Evolutionary conservation across 2,888 invertebrate genomes (phyloP).

Genomic region (Apotomis capreana): DNA sequence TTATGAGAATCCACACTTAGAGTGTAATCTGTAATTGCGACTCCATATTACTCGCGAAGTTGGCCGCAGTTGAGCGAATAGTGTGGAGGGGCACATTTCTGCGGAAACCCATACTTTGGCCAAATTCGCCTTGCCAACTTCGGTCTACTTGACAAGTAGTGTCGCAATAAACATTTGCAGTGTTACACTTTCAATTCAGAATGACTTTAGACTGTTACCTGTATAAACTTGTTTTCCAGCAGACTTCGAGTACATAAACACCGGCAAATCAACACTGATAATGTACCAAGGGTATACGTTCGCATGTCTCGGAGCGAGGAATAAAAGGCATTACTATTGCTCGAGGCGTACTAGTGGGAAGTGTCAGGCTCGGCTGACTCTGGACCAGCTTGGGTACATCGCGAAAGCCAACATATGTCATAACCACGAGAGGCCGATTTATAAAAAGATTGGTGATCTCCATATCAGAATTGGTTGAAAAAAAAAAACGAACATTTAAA

Average conservation of each 20-base stretch:
- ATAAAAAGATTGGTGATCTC: conserved; percentile 5
- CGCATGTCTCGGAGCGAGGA: conserved; percentile 45
- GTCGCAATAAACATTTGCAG: too few species aligned
- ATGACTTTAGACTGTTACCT: too few species aligned
- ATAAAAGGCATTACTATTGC: conserved; percentile 8
- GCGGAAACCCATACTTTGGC: too few species aligned
- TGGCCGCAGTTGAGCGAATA: too few species aligned
- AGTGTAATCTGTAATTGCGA: too few species aligned
- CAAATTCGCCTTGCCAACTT: too few species aligned
- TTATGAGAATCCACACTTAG: too few species aligned
- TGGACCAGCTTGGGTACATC: conserved; percentile 32
- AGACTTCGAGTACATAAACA: conserved; percentile 6
- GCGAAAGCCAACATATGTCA: conserved; percentile 15
- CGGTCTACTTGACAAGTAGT: too few species aligned
- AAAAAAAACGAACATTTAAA: too few species aligned
- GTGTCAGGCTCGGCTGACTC: conserved; percentile 43
- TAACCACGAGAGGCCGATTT: conserved; percentile 36
- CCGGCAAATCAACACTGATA: conserved; percentile 36
- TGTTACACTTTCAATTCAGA: too few species aligned
- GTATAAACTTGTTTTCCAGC: conserved; percentile 3
- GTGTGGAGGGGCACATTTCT: too few species aligned
- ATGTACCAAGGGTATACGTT: conserved; percentile 48
- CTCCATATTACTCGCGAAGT: too few species aligned
- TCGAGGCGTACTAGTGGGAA: conserved; percentile 42
- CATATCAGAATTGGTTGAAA: conserved; percentile 7